Evolutionary conservation across 1,140 invertebrate species (phyloP), one percentile per base, ranked within the genome.

Genomic region (Drosophila kurseongensis): DNA sequence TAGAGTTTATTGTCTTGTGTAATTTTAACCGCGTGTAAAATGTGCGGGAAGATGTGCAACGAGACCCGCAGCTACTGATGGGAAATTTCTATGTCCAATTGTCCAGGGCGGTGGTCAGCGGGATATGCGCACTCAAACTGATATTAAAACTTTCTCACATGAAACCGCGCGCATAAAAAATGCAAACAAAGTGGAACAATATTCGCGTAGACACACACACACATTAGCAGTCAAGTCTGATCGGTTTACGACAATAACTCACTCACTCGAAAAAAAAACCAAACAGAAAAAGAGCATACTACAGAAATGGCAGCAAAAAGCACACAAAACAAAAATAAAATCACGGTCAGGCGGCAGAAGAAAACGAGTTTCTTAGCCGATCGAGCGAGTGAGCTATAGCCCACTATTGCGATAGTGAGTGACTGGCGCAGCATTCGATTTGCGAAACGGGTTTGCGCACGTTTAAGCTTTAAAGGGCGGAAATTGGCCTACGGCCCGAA

Each of bases 131-230:
- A 74, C 58, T 74, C 55, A 18, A 36, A 47, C n/a, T 16, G 42
- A 51, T 52, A n/a, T 12, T 32, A 7, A 61, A 57, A 71, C 47
- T 59, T 72, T 59, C 45, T 48, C 52, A 69, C 78, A 78, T 74
- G 27, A 73, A 80, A 76, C 60, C 67, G 59, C 74, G 65, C 54
- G 65, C 45, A 57, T 12, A 27, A 71, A 72, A 72, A 72, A 72
- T 82, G 75, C 78, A 73, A 78, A 80, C 72, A 85, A 85, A 80
- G 50, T 85, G 61, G 59, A 81, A 58, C 77, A 69, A 67, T 58
- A 80, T 48, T 41, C 51, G 27, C 6, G 14, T 32, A 18, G 47
- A 35, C 54, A 65, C 38, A 47, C 52, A 58, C 41, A 60, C 38
- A 58, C 73, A 55, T n/a, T 13, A 47, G 29, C 13, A 59, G 51